Evolutionary conservation across 2,888 invertebrate genomes (phyloP).

Genomic region (Andricus curvator): DNA sequence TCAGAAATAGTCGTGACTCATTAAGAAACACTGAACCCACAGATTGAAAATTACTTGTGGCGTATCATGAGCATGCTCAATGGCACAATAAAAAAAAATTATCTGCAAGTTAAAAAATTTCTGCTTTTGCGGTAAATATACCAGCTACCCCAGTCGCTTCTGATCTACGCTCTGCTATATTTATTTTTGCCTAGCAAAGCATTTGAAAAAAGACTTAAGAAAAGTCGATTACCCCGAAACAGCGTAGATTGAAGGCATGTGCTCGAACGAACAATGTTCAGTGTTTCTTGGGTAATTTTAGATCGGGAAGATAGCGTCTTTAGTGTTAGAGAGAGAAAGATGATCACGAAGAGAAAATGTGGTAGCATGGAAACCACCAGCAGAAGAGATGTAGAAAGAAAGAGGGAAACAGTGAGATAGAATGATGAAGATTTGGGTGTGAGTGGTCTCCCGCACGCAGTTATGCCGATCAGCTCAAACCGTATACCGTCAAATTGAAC

Average conservation of each 20-base stretch:
- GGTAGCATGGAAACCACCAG: constrained; percentile 46
- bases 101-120: constrained; percentile 9
- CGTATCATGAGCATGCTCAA: constrained; percentile 1
- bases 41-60: constrained; percentile 25
- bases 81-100: constrained; percentile 23
- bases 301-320: constrained; percentile 75
- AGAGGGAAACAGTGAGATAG: constrained; percentile 55
- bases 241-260: constrained; percentile 47
- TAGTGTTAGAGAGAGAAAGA: constrained; percentile 55
- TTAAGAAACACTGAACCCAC: constrained; percentile 40
- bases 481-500: constrained; percentile 67
- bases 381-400: constrained; percentile 46
- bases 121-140: constrained; percentile 24
- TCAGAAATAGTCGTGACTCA: constrained; percentile 56
- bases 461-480: constrained; percentile 74
- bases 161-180: background rate
- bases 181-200: background rate
- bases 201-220: constrained; percentile 45
- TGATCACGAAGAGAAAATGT: constrained; percentile 46
- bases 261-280: constrained; percentile 58
- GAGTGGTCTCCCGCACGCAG: constrained; percentile 71
- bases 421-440: constrained; percentile 56
- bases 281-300: constrained; percentile 75
- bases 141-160: background rate
- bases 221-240: constrained; percentile 60